Percentiles rank a stretch among this genome's conserved stretches.
These are phyloP conservation scores for Eremophila alpestris DNA, from an alignment of 2,797 vertebrate genomes.

Conservation along the genomic window DNA sequence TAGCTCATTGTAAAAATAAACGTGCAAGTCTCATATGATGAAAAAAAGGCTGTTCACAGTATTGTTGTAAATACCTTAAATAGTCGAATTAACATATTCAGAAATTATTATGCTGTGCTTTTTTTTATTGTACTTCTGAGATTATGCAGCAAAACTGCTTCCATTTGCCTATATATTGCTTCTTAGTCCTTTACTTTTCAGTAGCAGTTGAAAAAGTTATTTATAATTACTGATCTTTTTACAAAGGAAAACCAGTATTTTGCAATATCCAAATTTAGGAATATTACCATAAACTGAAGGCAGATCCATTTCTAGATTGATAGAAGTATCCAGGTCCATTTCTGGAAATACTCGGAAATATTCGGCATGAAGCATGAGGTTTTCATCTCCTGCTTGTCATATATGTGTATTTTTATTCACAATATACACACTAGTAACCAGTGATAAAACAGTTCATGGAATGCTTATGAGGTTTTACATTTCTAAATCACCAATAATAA, in stretches of 20 bases:
- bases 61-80: not conserved
- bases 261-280: not conserved
- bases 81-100: not conserved
- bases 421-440: not conserved
- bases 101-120: not conserved
- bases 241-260: not conserved
- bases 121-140: not conserved
- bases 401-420: accelerated
- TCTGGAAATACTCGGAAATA: not conserved
- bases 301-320: not conserved
- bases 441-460: not conserved
- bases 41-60: not conserved
- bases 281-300: not conserved
- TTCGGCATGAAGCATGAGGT: not conserved
- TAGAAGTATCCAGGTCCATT: not conserved
- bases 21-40: not conserved
- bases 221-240: not conserved
- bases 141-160: not conserved
- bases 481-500: not conserved
- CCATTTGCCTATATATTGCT: not conserved
- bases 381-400: not conserved
- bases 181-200: not conserved
- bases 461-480: not conserved
- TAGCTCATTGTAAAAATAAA: not conserved
- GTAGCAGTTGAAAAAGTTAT: not conserved